Evolutionary conservation across 2,113 vertebrate species (phyloP), one percentile per base, ranked within the genome.

Genomic region (Coracopsis vasa): DNA sequence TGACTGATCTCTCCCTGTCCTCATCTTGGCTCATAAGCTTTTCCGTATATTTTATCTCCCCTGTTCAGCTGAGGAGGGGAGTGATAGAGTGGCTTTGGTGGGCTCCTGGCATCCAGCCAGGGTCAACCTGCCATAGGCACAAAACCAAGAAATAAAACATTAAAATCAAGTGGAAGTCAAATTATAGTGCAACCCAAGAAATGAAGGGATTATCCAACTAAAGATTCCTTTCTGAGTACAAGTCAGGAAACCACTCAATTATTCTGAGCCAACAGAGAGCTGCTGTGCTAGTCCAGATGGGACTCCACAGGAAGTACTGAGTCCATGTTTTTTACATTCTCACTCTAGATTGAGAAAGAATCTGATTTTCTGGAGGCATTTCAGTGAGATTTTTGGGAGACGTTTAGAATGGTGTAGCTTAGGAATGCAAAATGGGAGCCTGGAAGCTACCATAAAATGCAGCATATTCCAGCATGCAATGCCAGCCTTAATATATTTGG

Each of bases 231-330:
- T 62, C 72, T 2, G 8, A 80, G 54, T 47, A 56, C 50, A 94
- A 94, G 50, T 86, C 50, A 87, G 88, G 72, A 95, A 95, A 86
- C 10, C 35, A 84, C 16, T 92, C 60, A 50, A 7, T 31, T 74
- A 79, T 51, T 56, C 69, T 81, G 60, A 92, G 61, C 86, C 80
- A 90, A 83, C 64, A 84, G 65, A 85, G 69, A 51, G 64, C 65
- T 78, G 69, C 56, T 54, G 45, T 73, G 58, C 67, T 88, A 66
- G 47, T 70, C 88, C 94, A 96, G 95, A 93, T 60, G 72, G 86
- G 54, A 39, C 88, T 95, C 91, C 77, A 71, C 92, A 89, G 92
- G 83, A 95, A 77, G 80, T 33, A 73, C 37, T 11, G 16, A 86
- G 20, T 35, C 7, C 79, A 93, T 33, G 44, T 75, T 87, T 91